Conservation (phyloP, 2,113 vertebrate genomes). For the Coptodon rendalli region DNA sequence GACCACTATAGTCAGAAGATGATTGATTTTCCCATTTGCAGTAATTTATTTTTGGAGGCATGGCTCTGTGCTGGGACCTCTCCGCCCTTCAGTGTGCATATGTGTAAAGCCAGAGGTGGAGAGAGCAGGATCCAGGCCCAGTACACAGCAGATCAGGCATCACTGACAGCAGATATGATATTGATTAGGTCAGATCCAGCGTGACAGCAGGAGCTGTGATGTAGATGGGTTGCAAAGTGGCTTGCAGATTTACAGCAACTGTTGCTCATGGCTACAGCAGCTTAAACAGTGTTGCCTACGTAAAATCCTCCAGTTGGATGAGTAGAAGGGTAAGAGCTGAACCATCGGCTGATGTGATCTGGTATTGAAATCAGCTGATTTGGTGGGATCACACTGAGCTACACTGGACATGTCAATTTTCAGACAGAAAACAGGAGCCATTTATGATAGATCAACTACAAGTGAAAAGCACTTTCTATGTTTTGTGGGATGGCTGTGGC, state of each 20-base stretch:
- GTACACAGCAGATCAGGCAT: neutral
- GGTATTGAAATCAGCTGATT: neutral
- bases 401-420: neutral
- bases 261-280: neutral
- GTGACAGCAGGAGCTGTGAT: neutral
- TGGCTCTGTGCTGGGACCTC: neutral
- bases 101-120: neutral
- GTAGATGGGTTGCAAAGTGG: neutral
- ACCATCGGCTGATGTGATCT: neutral
- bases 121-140: neutral
- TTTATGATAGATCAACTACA: neutral
- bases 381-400: neutral
- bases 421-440: neutral
- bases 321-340: neutral
- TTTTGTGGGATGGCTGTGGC: neutral
- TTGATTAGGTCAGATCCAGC: neutral
- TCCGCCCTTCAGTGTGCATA: neutral
- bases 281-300: neutral
- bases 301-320: neutral
- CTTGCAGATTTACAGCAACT: neutral
- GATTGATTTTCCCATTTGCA: neutral
- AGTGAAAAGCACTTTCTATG: neutral
- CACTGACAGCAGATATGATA: neutral
- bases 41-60: neutral
- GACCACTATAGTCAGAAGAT: neutral